Conservation (phyloP, 2,113 vertebrate genomes). For the Lamprologus speciosus region DNA sequence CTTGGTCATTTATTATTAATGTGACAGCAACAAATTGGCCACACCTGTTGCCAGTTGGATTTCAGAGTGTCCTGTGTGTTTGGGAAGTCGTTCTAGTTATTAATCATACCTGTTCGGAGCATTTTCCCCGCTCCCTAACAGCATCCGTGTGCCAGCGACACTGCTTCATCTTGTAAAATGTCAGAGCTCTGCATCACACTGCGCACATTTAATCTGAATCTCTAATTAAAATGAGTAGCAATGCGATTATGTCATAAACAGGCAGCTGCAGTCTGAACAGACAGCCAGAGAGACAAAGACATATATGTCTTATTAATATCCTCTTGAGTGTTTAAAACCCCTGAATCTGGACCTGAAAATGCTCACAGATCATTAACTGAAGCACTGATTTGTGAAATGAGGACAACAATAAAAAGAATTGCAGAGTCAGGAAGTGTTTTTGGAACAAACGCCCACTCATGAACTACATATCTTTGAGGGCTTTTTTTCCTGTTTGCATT, state of each 20-base stretch:
- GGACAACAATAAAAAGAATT: background rate
- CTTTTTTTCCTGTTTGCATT: background rate
- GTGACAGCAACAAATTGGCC: conserved; percentile 10
- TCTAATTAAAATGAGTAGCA: conserved; percentile 20
- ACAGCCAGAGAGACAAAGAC: background rate
- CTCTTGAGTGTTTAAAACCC: background rate
- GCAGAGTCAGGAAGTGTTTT: background rate
- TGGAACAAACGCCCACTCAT: background rate
- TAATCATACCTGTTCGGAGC: background rate
- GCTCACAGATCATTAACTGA: background rate
- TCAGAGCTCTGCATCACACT: background rate
- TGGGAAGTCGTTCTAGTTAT: background rate
- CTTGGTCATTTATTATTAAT: conserved; percentile 20
- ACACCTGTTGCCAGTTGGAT: background rate
- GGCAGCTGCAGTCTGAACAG: background rate
- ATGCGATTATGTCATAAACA: background rate
- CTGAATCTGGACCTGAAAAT: background rate
- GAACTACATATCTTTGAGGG: background rate
- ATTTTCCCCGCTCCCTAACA: background rate
- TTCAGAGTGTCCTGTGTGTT: background rate
- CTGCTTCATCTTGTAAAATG: background rate
- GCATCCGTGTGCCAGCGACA: background rate
- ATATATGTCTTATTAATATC: background rate
- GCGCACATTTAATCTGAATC: conserved; percentile 5
- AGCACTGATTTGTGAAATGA: background rate